Conservation (phyloP, 1,140 invertebrate species). For the Caenorhabditis briggsae region DNA sequence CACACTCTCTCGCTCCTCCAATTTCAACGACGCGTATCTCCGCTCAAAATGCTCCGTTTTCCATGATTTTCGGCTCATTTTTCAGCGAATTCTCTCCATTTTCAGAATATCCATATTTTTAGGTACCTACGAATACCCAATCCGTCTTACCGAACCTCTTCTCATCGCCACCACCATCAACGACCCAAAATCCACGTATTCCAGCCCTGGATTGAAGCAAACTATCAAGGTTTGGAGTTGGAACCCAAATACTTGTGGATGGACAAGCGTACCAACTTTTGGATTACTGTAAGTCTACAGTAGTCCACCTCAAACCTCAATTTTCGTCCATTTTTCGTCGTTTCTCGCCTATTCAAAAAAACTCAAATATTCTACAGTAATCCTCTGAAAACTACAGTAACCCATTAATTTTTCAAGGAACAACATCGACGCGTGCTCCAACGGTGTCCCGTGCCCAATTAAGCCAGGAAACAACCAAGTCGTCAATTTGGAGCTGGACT, state of each 20-base stretch:
- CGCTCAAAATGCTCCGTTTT: no score
- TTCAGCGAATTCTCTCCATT: not conserved
- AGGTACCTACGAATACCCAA: slow-evolving; percentile 30
- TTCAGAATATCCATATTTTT: not conserved
- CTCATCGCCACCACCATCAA: slow-evolving; percentile 33
- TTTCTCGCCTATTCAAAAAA: no score
- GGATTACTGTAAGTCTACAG: slow-evolving; percentile 17
- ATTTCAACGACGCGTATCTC: no score
- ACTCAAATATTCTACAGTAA: no score
- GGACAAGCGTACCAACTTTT: slow-evolving; percentile 9
- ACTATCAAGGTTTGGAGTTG: slow-evolving; percentile 36
- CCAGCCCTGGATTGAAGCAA: slow-evolving; percentile 17
- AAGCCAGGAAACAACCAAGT: slow-evolving; percentile 13
- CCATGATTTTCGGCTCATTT: no score
- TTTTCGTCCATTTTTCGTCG: not conserved
- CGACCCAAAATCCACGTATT: slow-evolving; percentile 5
- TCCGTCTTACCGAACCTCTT: slow-evolving; percentile 25
- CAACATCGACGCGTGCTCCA: slow-evolving; percentile 34
- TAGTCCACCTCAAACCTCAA: not conserved
- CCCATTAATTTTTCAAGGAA: not conserved
- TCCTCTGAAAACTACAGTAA: no score
- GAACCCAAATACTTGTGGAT: slow-evolving; percentile 9
- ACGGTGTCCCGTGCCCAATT: slow-evolving; percentile 29
- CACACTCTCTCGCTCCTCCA: no score
- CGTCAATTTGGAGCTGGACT: slow-evolving; percentile 33